A percentile compares a stretch with the other conserved stretches of the same genome.
phyloP scores from a whole-genome alignment of 2,888 invertebrate genomes.

The Coenonympha glycerion region DNA sequence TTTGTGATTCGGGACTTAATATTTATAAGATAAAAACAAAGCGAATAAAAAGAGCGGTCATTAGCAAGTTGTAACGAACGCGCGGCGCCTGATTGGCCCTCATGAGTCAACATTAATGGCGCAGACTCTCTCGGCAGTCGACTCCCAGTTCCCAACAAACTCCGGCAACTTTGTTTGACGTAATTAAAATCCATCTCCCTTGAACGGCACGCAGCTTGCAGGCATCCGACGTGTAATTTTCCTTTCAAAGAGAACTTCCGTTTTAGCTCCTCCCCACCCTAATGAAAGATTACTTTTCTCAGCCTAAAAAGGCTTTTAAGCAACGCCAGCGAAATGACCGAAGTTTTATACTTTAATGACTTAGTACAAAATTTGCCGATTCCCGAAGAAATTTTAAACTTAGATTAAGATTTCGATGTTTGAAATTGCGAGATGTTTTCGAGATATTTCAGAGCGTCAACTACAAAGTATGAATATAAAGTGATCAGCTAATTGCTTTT shows the following conservation, averaged over 20 bases:
- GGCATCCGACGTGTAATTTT: conserved; percentile 73
- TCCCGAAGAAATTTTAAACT: conserved; percentile 75
- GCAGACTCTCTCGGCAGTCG: conserved; percentile 18
- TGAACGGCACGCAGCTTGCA: conserved; percentile 56
- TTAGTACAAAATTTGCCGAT: conserved; percentile 76
- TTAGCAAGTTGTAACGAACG: conserved; percentile 43
- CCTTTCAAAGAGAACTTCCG: conserved; percentile 76
- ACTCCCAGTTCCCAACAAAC: conserved; percentile 40
- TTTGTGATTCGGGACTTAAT: too few species aligned
- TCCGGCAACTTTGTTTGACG: conserved; percentile 68
- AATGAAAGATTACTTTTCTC: conserved; percentile 76
- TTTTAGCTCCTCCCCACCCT: conserved; percentile 72
- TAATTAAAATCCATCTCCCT: conserved; percentile 74
- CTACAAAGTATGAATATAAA: conserved; percentile 67
- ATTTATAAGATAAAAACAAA: background rate
- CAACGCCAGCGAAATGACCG: conserved; percentile 74
- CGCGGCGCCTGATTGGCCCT: conserved; percentile 23
- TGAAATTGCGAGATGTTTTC: conserved; percentile 67
- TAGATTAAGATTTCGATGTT: conserved; percentile 75
- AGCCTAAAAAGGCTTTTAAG: conserved; percentile 76
- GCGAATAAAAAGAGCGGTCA: conserved; percentile 19
- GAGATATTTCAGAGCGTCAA: conserved; percentile 53
- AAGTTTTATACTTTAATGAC: conserved; percentile 77
- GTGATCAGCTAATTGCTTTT: conserved; percentile 71
- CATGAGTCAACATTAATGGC: conserved; percentile 40